Percentiles rank a stretch among this genome's conserved stretches.
phyloP scores from a whole-genome alignment of 2,797 vertebrate species.

The Alca torda region DNA sequence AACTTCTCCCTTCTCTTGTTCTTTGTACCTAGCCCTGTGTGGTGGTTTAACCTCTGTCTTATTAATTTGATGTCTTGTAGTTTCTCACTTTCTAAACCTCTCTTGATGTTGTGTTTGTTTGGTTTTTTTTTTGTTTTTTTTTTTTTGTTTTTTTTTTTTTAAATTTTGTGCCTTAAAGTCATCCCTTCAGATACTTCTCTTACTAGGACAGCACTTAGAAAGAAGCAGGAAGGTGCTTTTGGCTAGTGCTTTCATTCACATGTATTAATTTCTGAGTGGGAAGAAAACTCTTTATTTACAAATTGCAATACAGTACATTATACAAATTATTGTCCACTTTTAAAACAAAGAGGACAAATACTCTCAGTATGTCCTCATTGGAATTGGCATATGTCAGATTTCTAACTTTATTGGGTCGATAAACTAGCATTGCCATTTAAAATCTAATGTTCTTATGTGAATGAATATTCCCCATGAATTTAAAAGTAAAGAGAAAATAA shows the following conservation, averaged over 20 bases:
- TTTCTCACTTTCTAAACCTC: not conserved
- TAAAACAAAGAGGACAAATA: not conserved
- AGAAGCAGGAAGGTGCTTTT: not conserved
- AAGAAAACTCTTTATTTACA: not conserved
- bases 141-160: not conserved
- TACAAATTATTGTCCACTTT: not conserved
- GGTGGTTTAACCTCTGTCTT: not conserved
- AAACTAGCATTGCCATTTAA: not conserved
- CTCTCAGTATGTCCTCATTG: rapidly evolving
- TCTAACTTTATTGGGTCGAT: not conserved
- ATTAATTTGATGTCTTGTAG: not conserved
- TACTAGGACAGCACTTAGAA: not conserved
- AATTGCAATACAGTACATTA: not conserved
- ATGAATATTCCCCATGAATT: not conserved
- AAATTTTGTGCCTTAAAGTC: not conserved
- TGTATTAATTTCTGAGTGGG: not conserved
- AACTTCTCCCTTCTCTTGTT: not conserved
- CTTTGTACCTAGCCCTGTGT: not conserved
- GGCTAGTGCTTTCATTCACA: not conserved
- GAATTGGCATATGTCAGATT: not conserved
- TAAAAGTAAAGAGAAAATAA: not conserved
- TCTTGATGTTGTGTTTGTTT: not conserved
- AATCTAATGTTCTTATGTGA: not conserved
- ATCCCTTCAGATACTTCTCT: not conserved
- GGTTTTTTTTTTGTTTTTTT: too few relatives aligned